Base-by-base conservation (phyloP, 1,140 invertebrate genomes). In the Cecropterus lyciades region DNA sequence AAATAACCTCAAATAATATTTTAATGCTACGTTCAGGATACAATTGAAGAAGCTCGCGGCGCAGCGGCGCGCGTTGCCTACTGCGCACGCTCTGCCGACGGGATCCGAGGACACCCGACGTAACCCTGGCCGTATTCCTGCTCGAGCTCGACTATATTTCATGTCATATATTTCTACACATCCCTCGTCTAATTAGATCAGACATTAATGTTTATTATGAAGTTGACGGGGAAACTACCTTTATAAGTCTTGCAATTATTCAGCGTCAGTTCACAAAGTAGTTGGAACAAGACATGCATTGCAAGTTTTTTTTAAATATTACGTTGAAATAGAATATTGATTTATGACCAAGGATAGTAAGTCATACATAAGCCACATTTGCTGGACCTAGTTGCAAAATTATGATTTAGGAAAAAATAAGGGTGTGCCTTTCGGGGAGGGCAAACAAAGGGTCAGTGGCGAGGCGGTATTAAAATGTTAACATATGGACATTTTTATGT, bases 1-100 rank as follows among this genome's bases (percentile, higher is more conserved):
- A 86, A 76, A 73, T 92, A 92, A 92, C 89, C 89, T 92, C 84
- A 89, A 90, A 85, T 85, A 84, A 83, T 89, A 87, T 88, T 92
- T 86, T 89, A 82, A 87, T 84, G 80, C 80, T 87, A 88, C 80
- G 79, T 80, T 83, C 80, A 81, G 82, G 76, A 82, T 82, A 84
- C 83, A 75, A 85, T 89, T 88, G 84, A 77, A 72, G 77, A 68
- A 72, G 63, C 59, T 75, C 42, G 69, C 57, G 65, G 78, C 78
- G 82, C 82, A 85, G 71, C 67, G 75, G 52, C 71, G 80, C 73
- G 67, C 64, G 68, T 65, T 46, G 65, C 37, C 69, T 20, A 73
- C 67, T 75, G 85, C 87, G 87, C 87, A 88, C 70, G 67, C 81
- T 76, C 82, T 68, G 48, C 73, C 86, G 87, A 84, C 13, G 30